Evolutionary conservation across 2,888 invertebrate species (phyloP), one percentile per base, ranked within the genome.

Genomic region (Tetanocera ferruginea): DNA sequence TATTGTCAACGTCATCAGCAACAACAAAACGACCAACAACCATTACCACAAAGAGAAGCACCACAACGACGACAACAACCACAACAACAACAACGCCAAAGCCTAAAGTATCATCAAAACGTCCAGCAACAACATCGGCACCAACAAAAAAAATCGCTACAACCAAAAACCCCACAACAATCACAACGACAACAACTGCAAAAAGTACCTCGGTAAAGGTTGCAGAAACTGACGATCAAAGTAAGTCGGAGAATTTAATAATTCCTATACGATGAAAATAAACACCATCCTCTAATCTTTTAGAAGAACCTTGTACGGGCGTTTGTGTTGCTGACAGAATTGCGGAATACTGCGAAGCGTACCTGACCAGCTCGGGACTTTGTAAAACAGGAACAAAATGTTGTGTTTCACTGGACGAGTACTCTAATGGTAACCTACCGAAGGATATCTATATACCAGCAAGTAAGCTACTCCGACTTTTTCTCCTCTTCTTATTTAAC

Each of bases 331-430:
- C 95, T 28, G 94, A 95, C 73, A 91, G 94, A 31, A 93, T 97
- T 79, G 94, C 96, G 0, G 94, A 94, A 86, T 97, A 97, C 88
- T 97, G 97, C 87, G 96, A 96, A 85, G 96, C 96, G 0, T 95
- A 96, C 83, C 90, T 96, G 71, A 94, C 94, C 71, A 92, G 94
- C 2, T 91, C 92, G 51, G 93, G 93, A 43, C 91, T 96, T 2
- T 97, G 97, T 88, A 93, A 94, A 83, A 89, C 93, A 19, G 95
- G 94, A 0, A 91, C 94, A 78, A 92, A 94, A 77, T 97, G 97
- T 89, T 97, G 97, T 89, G 95, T 96, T 3, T 93, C 94, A 17
- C 92, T 93, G 80, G 95, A 96, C 83, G 92, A 91, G 11, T 95
- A 93, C 85, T 93, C 93, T 0, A 94, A 94, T 83, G 84, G 85